phyloP scores from a whole-genome alignment of 2,113 vertebrate genomes.

The Tragelaphus strepsiceros region DNA sequence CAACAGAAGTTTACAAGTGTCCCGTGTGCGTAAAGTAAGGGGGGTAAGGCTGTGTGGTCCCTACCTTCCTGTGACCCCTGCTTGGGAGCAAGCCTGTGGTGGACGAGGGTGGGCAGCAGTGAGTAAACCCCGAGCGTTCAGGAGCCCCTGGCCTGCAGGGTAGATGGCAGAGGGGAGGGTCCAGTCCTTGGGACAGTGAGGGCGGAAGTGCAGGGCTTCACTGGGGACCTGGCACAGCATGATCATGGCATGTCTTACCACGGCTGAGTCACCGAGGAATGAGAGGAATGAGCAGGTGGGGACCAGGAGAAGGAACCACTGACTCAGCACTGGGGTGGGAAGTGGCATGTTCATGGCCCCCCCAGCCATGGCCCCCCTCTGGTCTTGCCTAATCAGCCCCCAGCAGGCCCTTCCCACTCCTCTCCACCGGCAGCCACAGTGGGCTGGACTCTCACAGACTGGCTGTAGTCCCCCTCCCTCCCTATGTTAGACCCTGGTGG shows the following conservation, averaged over 20 bases:
- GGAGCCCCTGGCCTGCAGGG: neutral
- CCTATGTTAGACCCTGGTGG: accelerated
- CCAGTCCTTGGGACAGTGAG: too few relatives aligned
- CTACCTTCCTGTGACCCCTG: neutral
- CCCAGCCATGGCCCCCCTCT: accelerated
- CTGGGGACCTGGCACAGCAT: neutral
- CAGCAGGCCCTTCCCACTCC: neutral
- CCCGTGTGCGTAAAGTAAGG: accelerated
- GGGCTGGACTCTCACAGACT: neutral
- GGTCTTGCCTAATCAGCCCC: neutral
- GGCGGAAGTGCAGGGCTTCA: neutral
- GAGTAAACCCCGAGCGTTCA: neutral
- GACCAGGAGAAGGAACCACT: neutral
- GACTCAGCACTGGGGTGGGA: neutral
- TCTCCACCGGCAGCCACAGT: neutral
- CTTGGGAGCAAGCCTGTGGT: neutral
- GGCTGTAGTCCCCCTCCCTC: neutral
- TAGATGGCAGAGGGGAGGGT: neutral
- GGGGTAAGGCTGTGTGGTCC: too few relatives aligned
- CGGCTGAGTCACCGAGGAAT: accelerated
- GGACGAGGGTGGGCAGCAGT: accelerated
- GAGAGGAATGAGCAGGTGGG: accelerated
- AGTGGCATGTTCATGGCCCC: accelerated
- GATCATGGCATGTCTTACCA: accelerated
- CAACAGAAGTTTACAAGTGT: neutral